Evolutionary conservation across 2,113 vertebrate genomes (phyloP), one percentile per base, ranked within the genome.

Genomic region (Nibea coibor): DNA sequence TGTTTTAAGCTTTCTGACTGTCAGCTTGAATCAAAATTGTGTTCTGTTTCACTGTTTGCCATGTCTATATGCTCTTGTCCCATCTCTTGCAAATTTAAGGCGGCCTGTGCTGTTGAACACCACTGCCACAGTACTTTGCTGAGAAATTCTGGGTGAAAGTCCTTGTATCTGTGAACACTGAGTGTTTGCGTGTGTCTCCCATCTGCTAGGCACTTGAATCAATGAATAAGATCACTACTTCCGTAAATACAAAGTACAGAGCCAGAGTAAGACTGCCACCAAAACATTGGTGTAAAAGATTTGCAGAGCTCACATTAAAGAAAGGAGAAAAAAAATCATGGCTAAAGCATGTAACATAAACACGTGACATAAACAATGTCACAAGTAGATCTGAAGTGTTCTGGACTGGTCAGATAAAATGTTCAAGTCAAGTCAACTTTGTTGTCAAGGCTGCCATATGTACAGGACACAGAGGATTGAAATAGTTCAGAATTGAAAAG

Each of bases 1-100:
- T 57, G 73, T 72, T 84, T 75, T 78, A 51, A 75, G 82, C 22
- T 72, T 75, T 75, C 58, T 65, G 57, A 67, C 68, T 78, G 82
- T 85, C 80, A 82, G 57, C 62, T 80, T 56, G 57, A 80, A 82
- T 87, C 78, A 80, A 80, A 87, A 77, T 3, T 1, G 22, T 66
- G 2, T 75, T 68, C 77, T 61, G 78, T 75, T 86, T 78, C 57
- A 48, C 35, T 56, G 69, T 78, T 80, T 15, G 20, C 9, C 11
- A n/a, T 65, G 72, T 86, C 35, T 61, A 0, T 61, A 71, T 73
- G 53, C 76, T 70, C 20, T 51, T 26, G 56, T 72, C 56, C 68
- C 66, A 81, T 58, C 78, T 86, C 56, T 66, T 72, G 67, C 71
- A 75, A 79, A 87, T 47, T 69, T 47, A 67, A 59, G 20, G 51